phyloP scores from a whole-genome alignment of 2,113 vertebrate genomes.

The Larimichthys polyactis region DNA sequence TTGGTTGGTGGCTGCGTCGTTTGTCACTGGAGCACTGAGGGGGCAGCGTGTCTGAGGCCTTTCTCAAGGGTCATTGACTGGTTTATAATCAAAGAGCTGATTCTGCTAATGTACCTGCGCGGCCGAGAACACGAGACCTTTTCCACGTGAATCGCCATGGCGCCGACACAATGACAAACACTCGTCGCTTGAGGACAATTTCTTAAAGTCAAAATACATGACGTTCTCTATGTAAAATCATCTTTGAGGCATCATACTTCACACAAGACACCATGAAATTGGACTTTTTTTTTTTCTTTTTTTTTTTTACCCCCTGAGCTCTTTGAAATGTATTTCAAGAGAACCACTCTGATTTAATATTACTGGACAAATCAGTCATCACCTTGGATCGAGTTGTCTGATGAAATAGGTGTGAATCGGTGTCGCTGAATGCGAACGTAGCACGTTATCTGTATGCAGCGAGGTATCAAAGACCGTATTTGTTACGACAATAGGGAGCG shows the following conservation, averaged over 20 bases:
- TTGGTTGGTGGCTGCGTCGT: slow-evolving; percentile 60
- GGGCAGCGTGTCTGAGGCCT: slow-evolving; percentile 41
- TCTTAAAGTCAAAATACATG: not conserved
- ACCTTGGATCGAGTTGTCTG: not conserved
- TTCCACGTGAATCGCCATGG: slow-evolving; percentile 30
- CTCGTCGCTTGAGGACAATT: not conserved
- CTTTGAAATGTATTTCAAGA: slow-evolving; percentile 9
- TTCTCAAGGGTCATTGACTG: slow-evolving; percentile 65
- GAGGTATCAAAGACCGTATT: not conserved
- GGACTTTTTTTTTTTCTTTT: slow-evolving; percentile 1
- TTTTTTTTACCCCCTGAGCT: not conserved
- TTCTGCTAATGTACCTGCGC: slow-evolving; percentile 55
- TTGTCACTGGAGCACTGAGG: slow-evolving; percentile 71
- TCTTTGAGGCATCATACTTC: not conserved
- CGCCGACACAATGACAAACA: not conserved
- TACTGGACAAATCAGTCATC: slow-evolving; percentile 14
- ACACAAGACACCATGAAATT: not conserved
- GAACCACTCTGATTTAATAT: not conserved
- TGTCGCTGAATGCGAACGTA: not conserved
- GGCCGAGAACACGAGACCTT: slow-evolving; percentile 1
- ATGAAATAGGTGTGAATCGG: not conserved
- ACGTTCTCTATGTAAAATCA: not conserved
- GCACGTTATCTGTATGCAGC: not conserved
- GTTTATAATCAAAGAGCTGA: slow-evolving; percentile 61
- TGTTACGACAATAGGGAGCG: too few species aligned